phyloP scores from a whole-genome alignment of 2,797 vertebrate genomes.

The Iguana delicatissima region DNA sequence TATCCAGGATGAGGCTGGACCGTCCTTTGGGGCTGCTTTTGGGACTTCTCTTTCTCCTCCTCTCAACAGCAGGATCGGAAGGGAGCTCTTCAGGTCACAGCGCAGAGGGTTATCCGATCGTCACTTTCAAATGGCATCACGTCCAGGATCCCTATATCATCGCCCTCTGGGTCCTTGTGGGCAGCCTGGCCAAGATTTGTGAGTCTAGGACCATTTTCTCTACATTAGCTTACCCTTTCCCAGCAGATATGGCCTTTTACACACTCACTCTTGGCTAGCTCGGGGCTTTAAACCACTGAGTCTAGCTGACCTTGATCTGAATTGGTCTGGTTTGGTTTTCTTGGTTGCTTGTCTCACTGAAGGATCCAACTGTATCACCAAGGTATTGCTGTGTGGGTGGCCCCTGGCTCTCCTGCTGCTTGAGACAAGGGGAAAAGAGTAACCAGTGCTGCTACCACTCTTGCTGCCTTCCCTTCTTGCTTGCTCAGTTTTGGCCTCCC shows the following conservation, averaged over 20 bases:
- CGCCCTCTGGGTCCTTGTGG: conserved; percentile 91
- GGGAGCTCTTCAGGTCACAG: neutral
- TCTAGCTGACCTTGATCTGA: neutral
- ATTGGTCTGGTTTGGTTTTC: neutral
- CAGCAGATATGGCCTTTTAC: neutral
- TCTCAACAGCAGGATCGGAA: neutral
- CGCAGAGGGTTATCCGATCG: conserved; percentile 81
- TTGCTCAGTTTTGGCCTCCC: too few species aligned
- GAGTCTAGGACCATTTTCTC: conserved; percentile 69
- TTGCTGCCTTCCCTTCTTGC: too few species aligned
- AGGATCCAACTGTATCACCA: neutral
- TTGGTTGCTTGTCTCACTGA: neutral
- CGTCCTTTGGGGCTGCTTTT: conserved; percentile 16
- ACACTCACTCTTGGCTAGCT: neutral
- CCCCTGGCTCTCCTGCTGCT: neutral
- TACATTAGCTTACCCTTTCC: too few species aligned
- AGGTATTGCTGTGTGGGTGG: neutral
- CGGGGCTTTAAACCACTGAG: neutral
- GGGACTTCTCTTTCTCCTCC: neutral
- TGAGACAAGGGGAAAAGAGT: neutral
- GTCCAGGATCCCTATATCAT: conserved; percentile 90
- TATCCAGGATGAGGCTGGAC: conserved; percentile 53
- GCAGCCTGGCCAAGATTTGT: conserved; percentile 95
- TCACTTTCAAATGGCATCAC: conserved; percentile 92
- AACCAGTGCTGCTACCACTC: too few species aligned